Evolutionary conservation across 2,888 invertebrate species (phyloP).

Genomic region (Masnerella sp.): DNA sequence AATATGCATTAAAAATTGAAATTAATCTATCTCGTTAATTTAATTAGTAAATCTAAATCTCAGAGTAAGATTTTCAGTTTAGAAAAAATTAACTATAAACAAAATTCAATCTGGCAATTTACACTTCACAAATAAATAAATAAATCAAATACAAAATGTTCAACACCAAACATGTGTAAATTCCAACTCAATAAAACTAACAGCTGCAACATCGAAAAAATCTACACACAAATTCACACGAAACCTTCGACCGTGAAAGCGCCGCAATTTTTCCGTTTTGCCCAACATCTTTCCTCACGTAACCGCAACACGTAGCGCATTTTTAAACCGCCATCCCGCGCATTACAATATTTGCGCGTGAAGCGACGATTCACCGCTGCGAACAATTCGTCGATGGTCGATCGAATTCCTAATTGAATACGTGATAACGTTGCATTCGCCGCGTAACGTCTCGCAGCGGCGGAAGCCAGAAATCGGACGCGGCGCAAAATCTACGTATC

Average conservation of each 20-base stretch:
- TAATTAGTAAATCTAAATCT: too few relatives aligned
- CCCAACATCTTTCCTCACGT: slow-evolving; percentile 7
- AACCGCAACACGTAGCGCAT: slow-evolving; percentile 30
- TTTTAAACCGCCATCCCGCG: background rate
- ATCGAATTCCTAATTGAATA: slow-evolving; percentile 48
- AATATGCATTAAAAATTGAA: too few relatives aligned
- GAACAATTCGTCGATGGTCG: slow-evolving; percentile 24
- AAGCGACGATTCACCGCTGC: slow-evolving; percentile 25
- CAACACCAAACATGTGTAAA: too few relatives aligned
- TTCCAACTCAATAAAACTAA: too few relatives aligned
- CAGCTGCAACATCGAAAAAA: background rate
- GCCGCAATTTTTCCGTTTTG: background rate
- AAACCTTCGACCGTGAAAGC: slow-evolving; percentile 13
- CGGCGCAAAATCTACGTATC: slow-evolving; percentile 9
- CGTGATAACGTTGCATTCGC: slow-evolving; percentile 34
- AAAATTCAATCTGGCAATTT: too few relatives aligned
- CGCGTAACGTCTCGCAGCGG: slow-evolving; percentile 9
- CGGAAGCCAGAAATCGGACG: slow-evolving; percentile 5
- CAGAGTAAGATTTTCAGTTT: too few relatives aligned
- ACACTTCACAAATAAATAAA: too few relatives aligned
- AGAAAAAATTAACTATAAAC: too few relatives aligned
- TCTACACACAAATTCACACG: slow-evolving; percentile 2
- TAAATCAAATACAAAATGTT: too few relatives aligned
- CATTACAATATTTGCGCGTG: slow-evolving; percentile 38
- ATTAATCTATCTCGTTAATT: too few relatives aligned